Evolutionary conservation across 2,113 vertebrate species (phyloP).

Genomic region (Choloepus hoffmanni): DNA sequence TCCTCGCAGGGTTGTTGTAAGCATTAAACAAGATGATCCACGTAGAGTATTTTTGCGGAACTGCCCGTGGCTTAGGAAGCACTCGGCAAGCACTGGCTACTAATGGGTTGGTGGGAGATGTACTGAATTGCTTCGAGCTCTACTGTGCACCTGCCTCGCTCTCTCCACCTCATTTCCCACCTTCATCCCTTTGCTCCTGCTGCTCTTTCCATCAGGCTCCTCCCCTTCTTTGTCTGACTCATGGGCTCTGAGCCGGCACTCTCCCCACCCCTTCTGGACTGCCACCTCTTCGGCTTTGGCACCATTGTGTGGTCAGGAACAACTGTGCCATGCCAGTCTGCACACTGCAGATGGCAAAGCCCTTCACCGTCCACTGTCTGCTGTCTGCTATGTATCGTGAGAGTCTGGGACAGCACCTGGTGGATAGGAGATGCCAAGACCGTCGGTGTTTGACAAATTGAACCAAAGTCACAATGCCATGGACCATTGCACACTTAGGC

Average conservation of each 20-base stretch:
- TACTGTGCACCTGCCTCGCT: fast-evolving
- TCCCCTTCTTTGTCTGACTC: background rate
- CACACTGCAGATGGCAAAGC: background rate
- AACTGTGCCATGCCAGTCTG: background rate
- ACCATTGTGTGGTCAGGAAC: background rate
- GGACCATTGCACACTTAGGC: background rate
- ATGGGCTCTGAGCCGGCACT: background rate
- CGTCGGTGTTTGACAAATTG: background rate
- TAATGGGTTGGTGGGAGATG: background rate
- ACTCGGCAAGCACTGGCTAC: background rate
- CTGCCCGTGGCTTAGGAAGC: background rate
- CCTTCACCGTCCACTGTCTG: background rate
- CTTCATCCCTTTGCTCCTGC: background rate
- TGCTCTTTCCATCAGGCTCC: background rate
- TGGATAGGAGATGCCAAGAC: background rate
- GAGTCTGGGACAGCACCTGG: background rate
- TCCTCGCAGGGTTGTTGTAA: background rate
- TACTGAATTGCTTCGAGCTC: background rate
- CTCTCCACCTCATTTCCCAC: background rate
- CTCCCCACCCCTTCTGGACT: background rate
- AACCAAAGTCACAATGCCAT: background rate
- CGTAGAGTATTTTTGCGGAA: background rate
- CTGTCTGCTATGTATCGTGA: background rate
- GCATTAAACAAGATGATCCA: background rate
- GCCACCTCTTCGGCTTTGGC: background rate